Evolutionary conservation across 2,113 vertebrate genomes (phyloP).

Genomic region (Melierax canorus): DNA sequence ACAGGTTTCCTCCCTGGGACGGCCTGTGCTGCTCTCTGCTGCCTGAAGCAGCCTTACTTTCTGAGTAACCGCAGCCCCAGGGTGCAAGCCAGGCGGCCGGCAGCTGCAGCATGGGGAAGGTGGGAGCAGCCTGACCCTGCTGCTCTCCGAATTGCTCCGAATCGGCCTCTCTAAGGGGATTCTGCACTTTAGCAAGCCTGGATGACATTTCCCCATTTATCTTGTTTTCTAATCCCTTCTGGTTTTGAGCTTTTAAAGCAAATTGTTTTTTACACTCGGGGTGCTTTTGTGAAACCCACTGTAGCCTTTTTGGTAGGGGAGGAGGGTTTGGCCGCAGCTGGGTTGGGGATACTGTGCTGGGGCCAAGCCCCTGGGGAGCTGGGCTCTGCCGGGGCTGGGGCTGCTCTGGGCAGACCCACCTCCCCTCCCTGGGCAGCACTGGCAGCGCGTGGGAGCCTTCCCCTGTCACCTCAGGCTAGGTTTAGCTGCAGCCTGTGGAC

Average conservation of each 20-base stretch:
- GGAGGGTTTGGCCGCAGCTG: not conserved
- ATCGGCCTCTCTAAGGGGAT: not conserved
- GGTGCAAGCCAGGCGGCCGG: not conserved
- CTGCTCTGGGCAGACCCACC: not conserved
- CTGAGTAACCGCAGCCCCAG: not conserved
- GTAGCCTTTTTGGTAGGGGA: accelerated
- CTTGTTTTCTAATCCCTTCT: not conserved
- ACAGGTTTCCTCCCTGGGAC: not conserved
- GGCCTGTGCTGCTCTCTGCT: not conserved
- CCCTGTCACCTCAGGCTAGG: not conserved
- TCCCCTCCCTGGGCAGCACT: not conserved
- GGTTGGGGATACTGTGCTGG: not conserved
- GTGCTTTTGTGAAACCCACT: not conserved
- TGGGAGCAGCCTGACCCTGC: not conserved
- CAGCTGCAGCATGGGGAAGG: not conserved
- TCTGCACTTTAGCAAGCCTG: not conserved
- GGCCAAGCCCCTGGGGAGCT: not conserved
- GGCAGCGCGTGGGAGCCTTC: not conserved
- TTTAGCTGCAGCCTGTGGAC: not conserved
- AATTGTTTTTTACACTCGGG: not conserved
- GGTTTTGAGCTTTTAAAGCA: not conserved
- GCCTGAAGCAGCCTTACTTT: not conserved
- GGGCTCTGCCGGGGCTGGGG: not conserved
- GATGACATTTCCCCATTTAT: not conserved
- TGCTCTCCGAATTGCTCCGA: accelerated